Conservation (phyloP, 2,113 vertebrate species). For the Regulus satrapa region DNA sequence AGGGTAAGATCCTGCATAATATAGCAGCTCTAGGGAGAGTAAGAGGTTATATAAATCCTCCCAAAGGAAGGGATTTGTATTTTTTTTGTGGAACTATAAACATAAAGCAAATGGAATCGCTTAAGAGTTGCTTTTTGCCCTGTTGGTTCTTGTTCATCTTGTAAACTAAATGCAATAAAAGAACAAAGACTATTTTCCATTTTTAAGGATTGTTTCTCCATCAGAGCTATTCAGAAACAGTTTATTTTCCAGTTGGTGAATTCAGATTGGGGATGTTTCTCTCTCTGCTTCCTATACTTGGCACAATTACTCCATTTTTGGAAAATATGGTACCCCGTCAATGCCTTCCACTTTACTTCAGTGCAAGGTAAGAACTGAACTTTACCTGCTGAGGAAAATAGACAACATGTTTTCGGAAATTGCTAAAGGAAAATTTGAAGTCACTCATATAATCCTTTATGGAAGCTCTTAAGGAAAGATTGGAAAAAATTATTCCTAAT, state of each 20-base stretch:
- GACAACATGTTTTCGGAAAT: background rate
- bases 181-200: constrained; percentile 21
- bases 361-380: background rate
- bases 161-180: constrained; percentile 53
- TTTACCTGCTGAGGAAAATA: background rate
- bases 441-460: background rate
- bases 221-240: constrained; percentile 14
- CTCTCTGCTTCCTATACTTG: background rate
- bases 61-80: background rate
- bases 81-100: constrained; percentile 38
- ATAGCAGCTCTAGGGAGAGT: background rate
- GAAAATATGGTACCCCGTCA: background rate
- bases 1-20: constrained; percentile 14
- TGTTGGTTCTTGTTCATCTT: background rate
- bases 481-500: background rate
- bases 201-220: constrained; percentile 22
- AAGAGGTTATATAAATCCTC: background rate
- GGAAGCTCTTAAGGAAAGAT: background rate
- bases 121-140: constrained; percentile 31
- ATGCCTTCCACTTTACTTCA: background rate
- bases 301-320: background rate
- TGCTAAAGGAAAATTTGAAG: background rate
- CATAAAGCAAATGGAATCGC: constrained; percentile 33
- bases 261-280: background rate
- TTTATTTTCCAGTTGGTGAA: background rate